Conservation (phyloP, 2,888 invertebrate genomes). For the Dryomyza anilis region DNA sequence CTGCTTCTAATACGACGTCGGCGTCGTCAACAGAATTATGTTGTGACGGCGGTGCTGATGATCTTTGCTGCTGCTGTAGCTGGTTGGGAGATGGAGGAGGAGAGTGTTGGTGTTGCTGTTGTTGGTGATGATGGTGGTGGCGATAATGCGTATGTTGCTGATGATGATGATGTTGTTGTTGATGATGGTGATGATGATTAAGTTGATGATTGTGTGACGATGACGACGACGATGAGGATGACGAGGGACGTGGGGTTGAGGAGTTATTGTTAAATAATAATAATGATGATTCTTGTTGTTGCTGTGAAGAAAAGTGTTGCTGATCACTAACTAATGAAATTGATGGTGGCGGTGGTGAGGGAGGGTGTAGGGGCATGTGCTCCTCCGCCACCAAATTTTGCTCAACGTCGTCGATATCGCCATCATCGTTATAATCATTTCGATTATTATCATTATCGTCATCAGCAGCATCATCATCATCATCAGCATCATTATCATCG, state of each 20-base stretch:
- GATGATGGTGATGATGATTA: slow-evolving; percentile 36
- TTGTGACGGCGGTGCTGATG: slow-evolving; percentile 26
- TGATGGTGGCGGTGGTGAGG: slow-evolving; percentile 21
- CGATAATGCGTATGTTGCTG: slow-evolving; percentile 24
- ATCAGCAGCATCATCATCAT: slow-evolving; percentile 26
- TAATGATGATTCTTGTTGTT: slow-evolving; percentile 32
- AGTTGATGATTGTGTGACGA: slow-evolving; percentile 34
- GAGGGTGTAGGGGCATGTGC: slow-evolving; percentile 13
- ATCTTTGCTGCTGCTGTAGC: slow-evolving; percentile 31
- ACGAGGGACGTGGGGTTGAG: slow-evolving; percentile 34
- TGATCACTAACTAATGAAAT: slow-evolving; percentile 14
- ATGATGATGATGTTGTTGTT: slow-evolving; percentile 33
- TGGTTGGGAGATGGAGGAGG: slow-evolving; percentile 44
- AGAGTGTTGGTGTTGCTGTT: slow-evolving; percentile 41
- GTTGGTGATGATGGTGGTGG: slow-evolving; percentile 37
- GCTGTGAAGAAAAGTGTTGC: slow-evolving; percentile 12
- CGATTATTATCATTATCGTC: too few species aligned
- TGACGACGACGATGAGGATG: slow-evolving; percentile 35
- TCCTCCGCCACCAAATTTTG: slow-evolving; percentile 21
- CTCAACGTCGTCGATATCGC: too few species aligned
- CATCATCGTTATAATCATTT: too few species aligned
- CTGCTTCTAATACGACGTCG: too few species aligned
- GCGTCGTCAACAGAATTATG: slow-evolving; percentile 31
- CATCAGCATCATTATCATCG: slow-evolving; percentile 37
- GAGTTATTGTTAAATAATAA: slow-evolving; percentile 38